Percentiles rank a stretch among this genome's conserved stretches.
phyloP scores from a whole-genome alignment of 2,797 vertebrate species.

The Molossus molossus region DNA sequence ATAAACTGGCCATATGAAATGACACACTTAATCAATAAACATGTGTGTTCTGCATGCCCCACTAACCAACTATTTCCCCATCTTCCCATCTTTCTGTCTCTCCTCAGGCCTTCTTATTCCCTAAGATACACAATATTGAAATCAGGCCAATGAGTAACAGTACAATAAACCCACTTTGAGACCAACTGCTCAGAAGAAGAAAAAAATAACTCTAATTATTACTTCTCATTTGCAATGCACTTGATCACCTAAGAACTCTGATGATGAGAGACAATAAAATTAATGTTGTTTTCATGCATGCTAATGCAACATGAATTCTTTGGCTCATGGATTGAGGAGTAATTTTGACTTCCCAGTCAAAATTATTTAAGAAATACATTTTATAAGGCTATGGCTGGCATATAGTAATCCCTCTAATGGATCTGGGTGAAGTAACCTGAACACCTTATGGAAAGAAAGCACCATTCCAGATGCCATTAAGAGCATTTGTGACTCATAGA shows the following conservation, averaged over 20 bases:
- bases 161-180: not conserved
- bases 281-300: not conserved
- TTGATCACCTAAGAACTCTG: not conserved
- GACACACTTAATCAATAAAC: not conserved
- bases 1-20: not conserved
- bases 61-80: not conserved
- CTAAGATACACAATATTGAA: not conserved
- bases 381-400: not conserved
- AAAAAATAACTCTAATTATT: too few relatives aligned
- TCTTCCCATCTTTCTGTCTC: not conserved
- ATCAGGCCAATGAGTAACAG: not conserved
- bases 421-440: too few relatives aligned
- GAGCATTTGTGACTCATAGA: not conserved
- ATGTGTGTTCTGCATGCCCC: not conserved
- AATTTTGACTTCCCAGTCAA: not conserved
- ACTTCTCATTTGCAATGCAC: not conserved
- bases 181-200: too few relatives aligned
- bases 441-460: not conserved
- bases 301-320: not conserved
- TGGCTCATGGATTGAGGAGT: not conserved
- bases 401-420: not conserved
- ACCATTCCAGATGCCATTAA: not conserved
- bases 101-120: too few relatives aligned
- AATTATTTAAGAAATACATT: not conserved
- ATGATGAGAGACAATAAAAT: not conserved